phyloP scores from a whole-genome alignment of 2,888 invertebrate species.

The Drosophila pseudotalamancana region DNA sequence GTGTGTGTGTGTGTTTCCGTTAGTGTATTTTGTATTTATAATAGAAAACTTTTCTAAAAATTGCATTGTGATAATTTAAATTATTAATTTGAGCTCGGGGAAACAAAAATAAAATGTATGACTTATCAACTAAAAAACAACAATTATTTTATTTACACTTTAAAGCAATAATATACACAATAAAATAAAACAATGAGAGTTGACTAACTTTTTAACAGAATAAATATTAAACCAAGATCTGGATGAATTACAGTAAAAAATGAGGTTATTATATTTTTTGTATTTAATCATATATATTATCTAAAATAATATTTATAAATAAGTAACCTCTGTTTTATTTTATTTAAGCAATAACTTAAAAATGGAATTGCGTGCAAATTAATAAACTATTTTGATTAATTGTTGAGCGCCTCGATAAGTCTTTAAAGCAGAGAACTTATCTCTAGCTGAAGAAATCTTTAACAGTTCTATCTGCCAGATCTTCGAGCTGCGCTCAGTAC shows the following conservation, averaged over 20 bases:
- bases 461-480: slow-evolving; percentile 8
- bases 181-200: too few species aligned
- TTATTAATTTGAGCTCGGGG: too few species aligned
- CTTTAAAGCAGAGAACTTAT: not conserved
- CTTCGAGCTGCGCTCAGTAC: slow-evolving; percentile 9
- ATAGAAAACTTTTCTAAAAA: not conserved
- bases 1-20: not conserved
- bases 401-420: not conserved
- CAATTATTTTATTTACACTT: too few species aligned
- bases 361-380: not conserved
- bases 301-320: too few species aligned
- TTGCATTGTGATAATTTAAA: slow-evolving; percentile 2
- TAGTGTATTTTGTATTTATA: not conserved
- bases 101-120: not conserved
- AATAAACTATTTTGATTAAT: not conserved
- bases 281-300: too few species aligned
- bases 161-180: too few species aligned
- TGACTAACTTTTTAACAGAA: not conserved
- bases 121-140: too few species aligned
- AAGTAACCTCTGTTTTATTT: too few species aligned
- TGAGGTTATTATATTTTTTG: too few species aligned
- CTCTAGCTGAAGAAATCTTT: not conserved
- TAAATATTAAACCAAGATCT: too few species aligned
- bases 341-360: too few species aligned
- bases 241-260: too few species aligned